Evolutionary conservation across 2,888 invertebrate species (phyloP).

Genomic region (Prosopocoilus inquinatus): DNA sequence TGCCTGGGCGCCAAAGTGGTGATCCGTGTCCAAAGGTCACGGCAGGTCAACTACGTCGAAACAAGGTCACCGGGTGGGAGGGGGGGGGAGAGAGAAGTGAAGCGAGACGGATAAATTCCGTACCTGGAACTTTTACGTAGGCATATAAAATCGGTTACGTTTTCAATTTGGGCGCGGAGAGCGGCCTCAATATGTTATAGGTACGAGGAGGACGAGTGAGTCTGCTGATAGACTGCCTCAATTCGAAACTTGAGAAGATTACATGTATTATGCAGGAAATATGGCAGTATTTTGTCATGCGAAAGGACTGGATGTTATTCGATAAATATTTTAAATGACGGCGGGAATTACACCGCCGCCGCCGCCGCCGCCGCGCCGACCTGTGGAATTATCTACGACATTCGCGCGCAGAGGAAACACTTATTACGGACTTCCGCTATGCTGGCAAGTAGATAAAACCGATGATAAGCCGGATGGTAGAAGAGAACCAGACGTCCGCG

Average conservation of each 20-base stretch:
- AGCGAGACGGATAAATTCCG: constrained; percentile 28
- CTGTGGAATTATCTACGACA: neutral
- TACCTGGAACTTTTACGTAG: constrained; percentile 15
- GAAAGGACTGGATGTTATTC: neutral
- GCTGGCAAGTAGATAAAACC: neutral
- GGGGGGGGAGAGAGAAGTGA: constrained; percentile 23
- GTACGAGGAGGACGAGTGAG: constrained; percentile 10
- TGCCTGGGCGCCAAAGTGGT: constrained; percentile 20
- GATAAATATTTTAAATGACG: neutral
- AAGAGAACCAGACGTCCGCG: neutral
- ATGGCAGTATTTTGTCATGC: constrained; percentile 3
- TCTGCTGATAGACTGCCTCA: constrained; percentile 14
- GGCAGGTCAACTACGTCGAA: constrained; percentile 9
- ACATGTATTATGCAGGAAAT: constrained; percentile 7
- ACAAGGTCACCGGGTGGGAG: too few relatives aligned
- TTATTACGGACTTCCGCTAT: neutral
- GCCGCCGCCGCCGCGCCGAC: neutral
- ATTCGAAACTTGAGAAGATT: constrained; percentile 16
- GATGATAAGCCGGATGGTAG: neutral
- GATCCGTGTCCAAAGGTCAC: constrained; percentile 20
- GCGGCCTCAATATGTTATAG: constrained; percentile 21
- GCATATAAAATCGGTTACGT: constrained; percentile 19
- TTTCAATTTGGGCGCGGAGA: constrained; percentile 31
- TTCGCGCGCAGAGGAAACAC: neutral
- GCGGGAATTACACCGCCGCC: neutral